These are phyloP conservation scores for Schizopygopsis pylzovi DNA, from an alignment of 2,797 vertebrate species.

Conservation along the genomic window DNA sequence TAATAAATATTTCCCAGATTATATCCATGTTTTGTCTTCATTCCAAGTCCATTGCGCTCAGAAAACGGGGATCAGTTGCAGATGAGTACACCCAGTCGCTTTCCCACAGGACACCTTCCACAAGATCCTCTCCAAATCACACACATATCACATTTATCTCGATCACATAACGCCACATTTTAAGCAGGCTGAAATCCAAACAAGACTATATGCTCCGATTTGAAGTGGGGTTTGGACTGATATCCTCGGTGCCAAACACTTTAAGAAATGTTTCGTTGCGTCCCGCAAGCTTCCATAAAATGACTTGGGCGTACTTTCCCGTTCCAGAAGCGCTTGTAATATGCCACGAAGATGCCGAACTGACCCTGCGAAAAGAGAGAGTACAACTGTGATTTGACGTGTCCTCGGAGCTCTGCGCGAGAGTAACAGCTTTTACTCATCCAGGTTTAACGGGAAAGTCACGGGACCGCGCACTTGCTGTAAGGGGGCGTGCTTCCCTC, in stretches of 20 bases:
- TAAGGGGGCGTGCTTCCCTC: conserved; percentile 64
- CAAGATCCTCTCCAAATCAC: conserved; percentile 85
- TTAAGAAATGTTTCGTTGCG: conserved; percentile 68
- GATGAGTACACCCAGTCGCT: conserved; percentile 82
- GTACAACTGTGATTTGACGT: conserved; percentile 20
- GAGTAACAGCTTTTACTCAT: conserved; percentile 32
- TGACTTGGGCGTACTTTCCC: conserved; percentile 54
- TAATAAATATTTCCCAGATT: conserved; percentile 96
- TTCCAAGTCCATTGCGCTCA: conserved; percentile 93
- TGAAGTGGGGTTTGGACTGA: conserved; percentile 11
- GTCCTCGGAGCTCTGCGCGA: conserved; percentile 37
- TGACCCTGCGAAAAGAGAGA: conserved; percentile 56
- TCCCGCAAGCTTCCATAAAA: conserved; percentile 57
- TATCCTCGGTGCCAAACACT: conserved; percentile 61
- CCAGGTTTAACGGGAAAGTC: conserved; percentile 27
- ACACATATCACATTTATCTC: conserved; percentile 86
- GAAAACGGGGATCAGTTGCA: conserved; percentile 83
- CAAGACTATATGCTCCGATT: conserved; percentile 31
- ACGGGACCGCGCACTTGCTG: conserved; percentile 52
- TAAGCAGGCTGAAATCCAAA: conserved; percentile 61
- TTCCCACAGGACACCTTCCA: conserved; percentile 85
- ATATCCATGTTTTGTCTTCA: conserved; percentile 97
- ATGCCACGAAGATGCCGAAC: conserved; percentile 52
- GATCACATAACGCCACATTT: conserved; percentile 60
- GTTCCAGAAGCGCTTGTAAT: conserved; percentile 59